Conservation (phyloP, 2,113 vertebrate genomes). For the Hippocampus barbouri region DNA sequence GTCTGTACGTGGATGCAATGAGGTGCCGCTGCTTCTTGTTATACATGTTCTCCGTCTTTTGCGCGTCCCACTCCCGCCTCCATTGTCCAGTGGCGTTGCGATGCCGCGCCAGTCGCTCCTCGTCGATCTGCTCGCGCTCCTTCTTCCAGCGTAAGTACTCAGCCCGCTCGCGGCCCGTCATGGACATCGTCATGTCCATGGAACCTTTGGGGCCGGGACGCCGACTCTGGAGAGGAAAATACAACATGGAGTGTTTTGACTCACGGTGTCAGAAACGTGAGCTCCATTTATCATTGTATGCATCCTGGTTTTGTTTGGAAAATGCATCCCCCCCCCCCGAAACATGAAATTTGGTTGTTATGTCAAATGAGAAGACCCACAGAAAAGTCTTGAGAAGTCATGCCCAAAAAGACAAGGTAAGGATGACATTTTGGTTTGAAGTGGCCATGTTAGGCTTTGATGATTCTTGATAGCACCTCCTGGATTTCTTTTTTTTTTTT, state of each 20-base stretch:
- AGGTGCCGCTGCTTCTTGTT: neutral
- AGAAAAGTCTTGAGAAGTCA: too few relatives aligned
- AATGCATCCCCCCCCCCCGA: neutral
- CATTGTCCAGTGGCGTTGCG: constrained; percentile 88
- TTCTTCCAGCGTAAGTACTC: constrained; percentile 94
- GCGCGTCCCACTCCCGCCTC: constrained; percentile 88
- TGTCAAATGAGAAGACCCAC: too few relatives aligned
- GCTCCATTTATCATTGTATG: too few relatives aligned
- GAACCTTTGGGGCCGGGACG: constrained; percentile 66
- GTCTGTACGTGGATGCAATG: neutral
- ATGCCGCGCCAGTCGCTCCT: constrained; percentile 83
- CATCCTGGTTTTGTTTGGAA: too few relatives aligned
- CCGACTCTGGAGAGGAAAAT: constrained; percentile 55
- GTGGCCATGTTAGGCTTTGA: too few relatives aligned
- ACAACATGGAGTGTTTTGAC: neutral
- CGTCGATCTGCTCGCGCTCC: constrained; percentile 88
- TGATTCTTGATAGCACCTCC: too few relatives aligned
- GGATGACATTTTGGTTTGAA: too few relatives aligned
- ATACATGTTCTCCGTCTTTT: constrained; percentile 85
- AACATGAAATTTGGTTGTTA: too few relatives aligned
- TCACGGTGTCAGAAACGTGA: too few relatives aligned
- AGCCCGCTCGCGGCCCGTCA: constrained; percentile 87
- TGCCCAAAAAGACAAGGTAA: too few relatives aligned
- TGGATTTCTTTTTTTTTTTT: too few relatives aligned
- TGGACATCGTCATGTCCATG: constrained; percentile 87